Evolutionary conservation across 2,797 vertebrate genomes (phyloP).

Genomic region (Luscinia luscinia): DNA sequence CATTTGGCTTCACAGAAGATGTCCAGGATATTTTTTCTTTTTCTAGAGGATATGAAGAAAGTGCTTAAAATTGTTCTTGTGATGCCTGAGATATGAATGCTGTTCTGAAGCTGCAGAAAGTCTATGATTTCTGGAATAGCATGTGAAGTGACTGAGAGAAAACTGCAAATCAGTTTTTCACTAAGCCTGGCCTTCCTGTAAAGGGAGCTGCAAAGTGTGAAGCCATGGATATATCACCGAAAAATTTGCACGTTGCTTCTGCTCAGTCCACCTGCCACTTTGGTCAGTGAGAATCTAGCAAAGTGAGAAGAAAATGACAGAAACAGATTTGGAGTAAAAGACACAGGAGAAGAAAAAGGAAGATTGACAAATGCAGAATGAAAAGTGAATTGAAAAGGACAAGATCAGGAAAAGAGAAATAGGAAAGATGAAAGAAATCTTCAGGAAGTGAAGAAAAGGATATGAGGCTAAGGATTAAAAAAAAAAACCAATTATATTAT

Average conservation of each 20-base stretch:
- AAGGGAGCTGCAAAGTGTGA: background rate
- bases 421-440: background rate
- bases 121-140: background rate
- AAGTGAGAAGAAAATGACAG: constrained; percentile 47
- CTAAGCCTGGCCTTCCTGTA: background rate
- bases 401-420: constrained; percentile 19
- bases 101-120: background rate
- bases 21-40: background rate
- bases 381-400: constrained; percentile 44
- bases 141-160: background rate
- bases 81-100: background rate
- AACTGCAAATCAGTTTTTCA: background rate
- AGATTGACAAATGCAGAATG: constrained; percentile 21
- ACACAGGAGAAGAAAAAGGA: background rate
- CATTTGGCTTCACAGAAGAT: background rate
- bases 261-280: background rate
- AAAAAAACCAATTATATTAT: background rate
- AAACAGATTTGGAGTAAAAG: background rate
- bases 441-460: background rate
- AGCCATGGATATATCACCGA: background rate
- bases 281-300: constrained; percentile 6
- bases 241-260: constrained; percentile 3
- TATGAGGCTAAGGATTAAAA: background rate
- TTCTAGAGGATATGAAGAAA: background rate
- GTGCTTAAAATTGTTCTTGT: background rate